Base-by-base conservation (phyloP, 1,140 invertebrate species). In the Argopecten irradians region DNA sequence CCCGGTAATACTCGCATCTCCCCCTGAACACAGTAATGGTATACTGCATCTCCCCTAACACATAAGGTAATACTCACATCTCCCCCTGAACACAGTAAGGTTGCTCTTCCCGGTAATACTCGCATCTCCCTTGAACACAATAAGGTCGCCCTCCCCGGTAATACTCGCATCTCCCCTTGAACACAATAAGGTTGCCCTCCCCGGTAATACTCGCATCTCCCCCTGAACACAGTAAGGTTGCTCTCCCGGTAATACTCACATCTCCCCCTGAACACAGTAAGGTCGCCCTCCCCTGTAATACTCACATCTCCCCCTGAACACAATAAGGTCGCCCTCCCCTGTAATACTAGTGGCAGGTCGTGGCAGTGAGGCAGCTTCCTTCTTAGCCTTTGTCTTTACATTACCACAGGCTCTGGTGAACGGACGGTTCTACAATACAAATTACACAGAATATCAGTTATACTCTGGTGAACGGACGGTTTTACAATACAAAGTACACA, bases 291-390 rank as follows among this genome's bases (percentile, higher is more conserved):
- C 55, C 55, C 55, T 3, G 55, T 71, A n/a, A 36, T 86, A 92
- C 93, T 92, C 91, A 94, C 94, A 90, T 90, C 92, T 92, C 39
- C 93, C 92, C 89, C 92, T 93, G 83, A 93, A 94, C 33, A 93
- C 93, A 86, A 93, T 86, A 34, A 93, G 88, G 90, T 95, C 92
- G 2, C 93, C 93, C 43, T 93, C 93, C 11, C 92, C 93, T 32
- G 92, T 91, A 85, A 93, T 92, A 85, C 91, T 92, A 33, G 91
- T 91, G 7, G 86, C 89, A 8, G 93, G 92, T 83, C 88, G 84
- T 34, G 90, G 90, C 5, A 88, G 82, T 9, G 86, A 19, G 19
- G 84, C 87, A 1, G 84, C 88, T 7, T 86, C 82, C n/a, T 90
- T 91, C 71, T 87, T 85, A 35, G 90, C 90, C n/a, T 90, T 84